phyloP scores from a whole-genome alignment of 2,888 invertebrate species.

The Agonopterix heracliana region DNA sequence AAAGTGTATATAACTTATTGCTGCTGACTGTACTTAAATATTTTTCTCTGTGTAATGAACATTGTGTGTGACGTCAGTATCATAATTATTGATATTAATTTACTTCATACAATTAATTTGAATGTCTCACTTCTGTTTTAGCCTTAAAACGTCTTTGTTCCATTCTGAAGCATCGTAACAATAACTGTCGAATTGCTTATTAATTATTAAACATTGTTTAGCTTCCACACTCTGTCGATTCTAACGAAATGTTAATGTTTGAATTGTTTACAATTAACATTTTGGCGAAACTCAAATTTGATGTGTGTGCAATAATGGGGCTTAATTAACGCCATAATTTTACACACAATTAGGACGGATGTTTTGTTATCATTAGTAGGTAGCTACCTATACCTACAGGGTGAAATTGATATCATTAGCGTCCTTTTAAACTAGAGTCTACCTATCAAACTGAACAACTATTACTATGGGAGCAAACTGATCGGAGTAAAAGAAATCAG shows the following conservation, averaged over 20 bases:
- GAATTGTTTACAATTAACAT: constrained; percentile 2
- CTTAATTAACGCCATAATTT: constrained; percentile 5
- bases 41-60: too few relatives aligned
- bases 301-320: constrained; percentile 3
- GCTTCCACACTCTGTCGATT: background rate
- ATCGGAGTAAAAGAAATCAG: too few relatives aligned
- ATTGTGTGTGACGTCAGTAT: too few relatives aligned
- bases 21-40: too few relatives aligned
- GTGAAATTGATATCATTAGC: too few relatives aligned
- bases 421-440: too few relatives aligned
- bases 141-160: constrained; percentile 13
- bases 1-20: too few relatives aligned
- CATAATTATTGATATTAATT: too few relatives aligned
- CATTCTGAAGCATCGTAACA: constrained; percentile 4
- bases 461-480: too few relatives aligned
- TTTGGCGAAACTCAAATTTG: constrained; percentile 1
- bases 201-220: constrained; percentile 3
- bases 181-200: constrained; percentile 3
- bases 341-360: constrained; percentile 1
- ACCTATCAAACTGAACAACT: too few relatives aligned
- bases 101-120: too few relatives aligned
- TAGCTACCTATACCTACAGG: background rate
- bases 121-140: too few relatives aligned
- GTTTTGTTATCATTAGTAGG: constrained; percentile 13
- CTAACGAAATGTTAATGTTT: constrained; percentile 3